Conservation (phyloP, 1,140 invertebrate species). For the Ganaspis sp. region DNA sequence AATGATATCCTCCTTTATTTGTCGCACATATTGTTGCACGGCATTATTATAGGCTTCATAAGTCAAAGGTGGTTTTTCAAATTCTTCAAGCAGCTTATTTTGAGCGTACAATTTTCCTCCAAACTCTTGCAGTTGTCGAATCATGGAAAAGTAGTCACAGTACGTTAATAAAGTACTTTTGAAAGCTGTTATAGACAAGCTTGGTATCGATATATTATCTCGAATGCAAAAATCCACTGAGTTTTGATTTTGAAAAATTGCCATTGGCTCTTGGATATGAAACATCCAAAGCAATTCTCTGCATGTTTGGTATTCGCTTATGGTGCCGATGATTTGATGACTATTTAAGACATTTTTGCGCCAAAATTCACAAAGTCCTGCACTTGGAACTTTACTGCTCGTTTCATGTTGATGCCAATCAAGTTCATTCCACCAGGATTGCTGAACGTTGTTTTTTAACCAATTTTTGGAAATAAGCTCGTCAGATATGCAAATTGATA, state of each 20-base stretch:
- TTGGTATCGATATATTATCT: slow-evolving; percentile 69
- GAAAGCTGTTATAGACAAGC: slow-evolving; percentile 69
- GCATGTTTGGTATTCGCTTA: slow-evolving; percentile 71
- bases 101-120: slow-evolving; percentile 56
- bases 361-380: slow-evolving; percentile 67
- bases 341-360: slow-evolving; percentile 57
- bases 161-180: slow-evolving; percentile 65
- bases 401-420: slow-evolving; percentile 62
- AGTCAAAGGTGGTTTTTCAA: slow-evolving; percentile 64
- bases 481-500: slow-evolving; percentile 52
- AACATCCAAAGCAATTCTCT: slow-evolving; percentile 75
- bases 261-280: slow-evolving; percentile 61
- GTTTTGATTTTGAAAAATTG: slow-evolving; percentile 62
- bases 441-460: slow-evolving; percentile 69
- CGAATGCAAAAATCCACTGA: slow-evolving; percentile 57
- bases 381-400: slow-evolving; percentile 60
- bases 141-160: slow-evolving; percentile 68
- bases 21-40: slow-evolving; percentile 57
- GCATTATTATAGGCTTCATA: slow-evolving; percentile 69
- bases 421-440: slow-evolving; percentile 71
- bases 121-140: slow-evolving; percentile 67
- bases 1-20: slow-evolving; percentile 63
- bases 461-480: slow-evolving; percentile 67
- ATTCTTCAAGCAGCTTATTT: slow-evolving; percentile 37
- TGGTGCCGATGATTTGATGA: slow-evolving; percentile 52